Evolutionary conservation across 1,140 invertebrate species (phyloP).

Genomic region (Formica selysi): DNA sequence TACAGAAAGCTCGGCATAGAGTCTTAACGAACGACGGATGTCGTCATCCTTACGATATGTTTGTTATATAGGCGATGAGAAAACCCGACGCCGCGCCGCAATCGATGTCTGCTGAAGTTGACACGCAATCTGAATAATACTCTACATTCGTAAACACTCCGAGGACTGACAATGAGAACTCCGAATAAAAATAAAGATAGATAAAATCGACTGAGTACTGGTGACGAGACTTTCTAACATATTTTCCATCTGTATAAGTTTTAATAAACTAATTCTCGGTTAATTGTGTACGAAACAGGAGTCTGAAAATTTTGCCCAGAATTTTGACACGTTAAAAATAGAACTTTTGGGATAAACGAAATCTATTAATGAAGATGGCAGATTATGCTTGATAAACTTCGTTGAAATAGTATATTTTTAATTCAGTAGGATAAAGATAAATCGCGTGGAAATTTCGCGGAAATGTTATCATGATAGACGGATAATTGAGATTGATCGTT

Average conservation of each 20-base stretch:
- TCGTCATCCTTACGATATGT: neutral
- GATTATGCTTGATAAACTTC: slow-evolving; percentile 17
- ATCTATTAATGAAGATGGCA: neutral
- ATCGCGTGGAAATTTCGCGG: slow-evolving; percentile 19
- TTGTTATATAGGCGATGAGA: neutral
- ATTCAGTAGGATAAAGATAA: slow-evolving; percentile 13
- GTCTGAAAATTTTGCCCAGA: neutral
- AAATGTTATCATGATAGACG: slow-evolving; percentile 20
- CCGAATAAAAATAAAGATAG: neutral
- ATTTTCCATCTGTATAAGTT: neutral
- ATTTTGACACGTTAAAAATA: neutral
- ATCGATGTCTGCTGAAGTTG: slow-evolving; percentile 7
- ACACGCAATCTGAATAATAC: slow-evolving; percentile 1
- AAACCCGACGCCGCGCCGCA: slow-evolving; percentile 26
- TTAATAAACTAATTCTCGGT: neutral
- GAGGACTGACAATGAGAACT: too few species aligned
- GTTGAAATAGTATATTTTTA: neutral
- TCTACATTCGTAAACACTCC: neutral
- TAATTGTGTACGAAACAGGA: neutral
- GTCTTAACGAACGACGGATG: slow-evolving; percentile 75
- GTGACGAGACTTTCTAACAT: neutral
- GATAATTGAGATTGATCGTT: slow-evolving; percentile 18
- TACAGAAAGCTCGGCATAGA: slow-evolving; percentile 84
- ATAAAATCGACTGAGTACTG: neutral
- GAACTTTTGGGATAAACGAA: neutral